Conservation (phyloP, 1,140 invertebrate species). For the Euwallacea similis region DNA sequence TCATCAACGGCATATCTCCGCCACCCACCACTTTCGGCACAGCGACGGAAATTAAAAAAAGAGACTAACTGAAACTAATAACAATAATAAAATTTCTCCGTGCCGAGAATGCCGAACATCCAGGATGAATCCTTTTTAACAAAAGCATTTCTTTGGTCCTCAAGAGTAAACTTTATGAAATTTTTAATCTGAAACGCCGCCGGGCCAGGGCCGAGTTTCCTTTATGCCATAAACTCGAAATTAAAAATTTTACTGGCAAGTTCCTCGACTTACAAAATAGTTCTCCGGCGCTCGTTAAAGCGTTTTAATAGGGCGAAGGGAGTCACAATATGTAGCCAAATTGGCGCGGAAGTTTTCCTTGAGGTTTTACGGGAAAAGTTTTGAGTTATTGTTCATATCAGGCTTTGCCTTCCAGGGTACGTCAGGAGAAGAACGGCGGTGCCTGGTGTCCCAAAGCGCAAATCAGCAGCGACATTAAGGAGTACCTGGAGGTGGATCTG, state of each 20-base stretch:
- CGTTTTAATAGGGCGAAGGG: constrained; percentile 28
- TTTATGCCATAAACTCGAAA: constrained; percentile 33
- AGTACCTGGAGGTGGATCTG: constrained; percentile 87
- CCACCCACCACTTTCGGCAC: no score
- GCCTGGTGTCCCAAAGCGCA: constrained; percentile 91
- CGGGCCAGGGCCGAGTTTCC: neutral
- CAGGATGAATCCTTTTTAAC: neutral
- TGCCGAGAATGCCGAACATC: no score
- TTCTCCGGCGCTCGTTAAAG: constrained; percentile 33
- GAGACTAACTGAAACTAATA: no score
- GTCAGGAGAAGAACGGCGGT: constrained; percentile 84
- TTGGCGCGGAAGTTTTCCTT: constrained; percentile 23
- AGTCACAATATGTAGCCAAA: constrained; percentile 37
- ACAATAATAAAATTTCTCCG: no score
- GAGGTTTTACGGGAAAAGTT: constrained; percentile 25
- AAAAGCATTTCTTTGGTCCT: neutral
- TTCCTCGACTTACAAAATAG: constrained; percentile 35
- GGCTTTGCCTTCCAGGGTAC: constrained; percentile 67
- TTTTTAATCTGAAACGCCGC: constrained; percentile 32
- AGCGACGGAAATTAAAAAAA: no score
- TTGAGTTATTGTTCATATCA: constrained; percentile 11
- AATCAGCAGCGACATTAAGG: constrained; percentile 71
- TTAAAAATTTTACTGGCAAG: constrained; percentile 34
- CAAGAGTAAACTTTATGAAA: constrained; percentile 19
- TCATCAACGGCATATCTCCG: no score